Evolutionary conservation across 2,113 vertebrate species (phyloP).

Genomic region (Garra rufa): DNA sequence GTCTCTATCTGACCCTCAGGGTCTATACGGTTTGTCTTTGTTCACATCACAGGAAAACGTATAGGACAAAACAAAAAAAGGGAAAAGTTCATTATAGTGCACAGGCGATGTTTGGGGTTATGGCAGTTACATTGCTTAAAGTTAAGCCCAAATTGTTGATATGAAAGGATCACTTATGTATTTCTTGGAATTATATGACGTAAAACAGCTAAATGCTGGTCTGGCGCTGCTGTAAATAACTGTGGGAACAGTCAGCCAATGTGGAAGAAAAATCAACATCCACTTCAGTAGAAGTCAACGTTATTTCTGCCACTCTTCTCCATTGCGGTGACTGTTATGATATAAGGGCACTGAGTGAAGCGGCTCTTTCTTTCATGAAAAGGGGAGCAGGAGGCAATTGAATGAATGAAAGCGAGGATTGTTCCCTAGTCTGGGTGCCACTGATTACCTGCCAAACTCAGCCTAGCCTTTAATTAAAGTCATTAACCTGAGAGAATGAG

Average conservation of each 20-base stretch:
- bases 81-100: neutral
- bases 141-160: neutral
- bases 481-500: conserved; percentile 63
- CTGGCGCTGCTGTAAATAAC: neutral
- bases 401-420: conserved; percentile 74
- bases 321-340: conserved; percentile 47
- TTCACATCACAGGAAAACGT: conserved; percentile 23
- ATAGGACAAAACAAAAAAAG: neutral
- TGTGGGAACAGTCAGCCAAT: conserved; percentile 26
- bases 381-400: conserved; percentile 53
- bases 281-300: conserved; percentile 10
- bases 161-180: conserved; percentile 2
- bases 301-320: conserved; percentile 34
- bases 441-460: conserved; percentile 57
- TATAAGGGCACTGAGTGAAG: conserved; percentile 55
- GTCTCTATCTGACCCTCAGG: conserved; percentile 46
- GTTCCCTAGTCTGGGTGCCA: conserved; percentile 61
- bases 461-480: conserved; percentile 72
- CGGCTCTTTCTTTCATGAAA: conserved; percentile 48
- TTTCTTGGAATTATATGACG: conserved; percentile 7
- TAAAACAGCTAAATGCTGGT: neutral
- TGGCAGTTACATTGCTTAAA: neutral
- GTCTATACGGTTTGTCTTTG: neutral
- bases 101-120: neutral
- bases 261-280: conserved; percentile 27